phyloP scores from a whole-genome alignment of 1,140 invertebrate species.

The Coptotermes formosanus region DNA sequence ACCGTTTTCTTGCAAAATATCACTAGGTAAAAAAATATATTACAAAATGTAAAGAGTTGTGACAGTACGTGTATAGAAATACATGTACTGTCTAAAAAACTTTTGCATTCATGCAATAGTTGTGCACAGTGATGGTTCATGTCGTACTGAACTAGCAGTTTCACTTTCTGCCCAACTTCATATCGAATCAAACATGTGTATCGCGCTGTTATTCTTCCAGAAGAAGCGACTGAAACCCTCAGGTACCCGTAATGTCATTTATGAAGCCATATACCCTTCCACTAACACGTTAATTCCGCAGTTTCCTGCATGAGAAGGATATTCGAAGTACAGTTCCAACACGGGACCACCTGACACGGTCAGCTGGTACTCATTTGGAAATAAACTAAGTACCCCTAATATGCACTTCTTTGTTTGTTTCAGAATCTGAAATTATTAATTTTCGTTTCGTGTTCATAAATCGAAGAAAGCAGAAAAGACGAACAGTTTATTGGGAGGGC shows the following conservation, averaged over 20 bases:
- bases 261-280: background rate
- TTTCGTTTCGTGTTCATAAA: background rate
- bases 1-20: slow-evolving; percentile 32
- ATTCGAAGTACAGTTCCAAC: background rate
- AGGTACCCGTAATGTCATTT: background rate
- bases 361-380: background rate
- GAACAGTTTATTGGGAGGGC: background rate
- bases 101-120: background rate
- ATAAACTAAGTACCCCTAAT: background rate
- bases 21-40: slow-evolving; percentile 18
- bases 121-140: background rate
- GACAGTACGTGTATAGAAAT: background rate
- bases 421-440: background rate
- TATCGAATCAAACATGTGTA: background rate
- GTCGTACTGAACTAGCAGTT: background rate
- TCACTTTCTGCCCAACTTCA: background rate
- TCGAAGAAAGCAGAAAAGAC: background rate
- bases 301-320: background rate
- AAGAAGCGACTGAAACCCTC: background rate
- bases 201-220: background rate
- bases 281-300: background rate
- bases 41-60: background rate
- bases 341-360: background rate
- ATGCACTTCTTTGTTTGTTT: background rate
- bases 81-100: background rate